Percentiles rank a stretch among this genome's conserved stretches.
Conservation (phyloP, 2,888 invertebrate genomes). For the Auanema freiburgensis region DNA sequence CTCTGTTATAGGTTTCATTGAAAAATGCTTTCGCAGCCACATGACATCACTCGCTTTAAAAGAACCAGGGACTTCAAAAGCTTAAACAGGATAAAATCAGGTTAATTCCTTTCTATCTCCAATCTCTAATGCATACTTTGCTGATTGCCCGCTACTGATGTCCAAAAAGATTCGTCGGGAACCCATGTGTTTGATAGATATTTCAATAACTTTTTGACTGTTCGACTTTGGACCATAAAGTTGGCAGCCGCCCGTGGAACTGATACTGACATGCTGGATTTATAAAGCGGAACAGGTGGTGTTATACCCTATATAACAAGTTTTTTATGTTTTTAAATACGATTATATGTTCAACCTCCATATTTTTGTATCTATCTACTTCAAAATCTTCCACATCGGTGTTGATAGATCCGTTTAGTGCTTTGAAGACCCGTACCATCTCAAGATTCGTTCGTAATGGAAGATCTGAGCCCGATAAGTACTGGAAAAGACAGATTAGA, state of each 20-base stretch:
- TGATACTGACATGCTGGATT: slow-evolving; percentile 44
- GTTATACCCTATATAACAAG: slow-evolving; percentile 24
- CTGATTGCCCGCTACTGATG: slow-evolving; percentile 35
- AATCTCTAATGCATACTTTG: slow-evolving; percentile 6
- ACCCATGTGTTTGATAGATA: slow-evolving; percentile 38
- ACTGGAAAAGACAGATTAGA: slow-evolving; percentile 20
- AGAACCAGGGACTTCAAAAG: slow-evolving; percentile 35
- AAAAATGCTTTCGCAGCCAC: slow-evolving; percentile 32
- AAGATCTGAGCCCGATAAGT: slow-evolving; percentile 40
- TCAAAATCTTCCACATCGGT: slow-evolving; percentile 36
- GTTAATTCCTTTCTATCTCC: not conserved
- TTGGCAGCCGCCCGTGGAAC: slow-evolving; percentile 37
- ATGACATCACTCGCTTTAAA: slow-evolving; percentile 35
- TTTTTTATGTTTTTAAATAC: not conserved
- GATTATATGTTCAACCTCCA: slow-evolving; percentile 25
- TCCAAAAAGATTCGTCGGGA: slow-evolving; percentile 51
- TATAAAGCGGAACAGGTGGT: slow-evolving; percentile 43
- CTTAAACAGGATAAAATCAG: slow-evolving; percentile 12
- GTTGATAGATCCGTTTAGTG: slow-evolving; percentile 43
- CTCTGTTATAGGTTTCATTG: slow-evolving; percentile 23
- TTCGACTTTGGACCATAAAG: slow-evolving; percentile 22
- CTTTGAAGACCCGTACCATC: slow-evolving; percentile 43
- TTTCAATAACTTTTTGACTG: slow-evolving; percentile 27
- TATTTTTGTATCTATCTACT: slow-evolving; percentile 33
- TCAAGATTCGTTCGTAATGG: slow-evolving; percentile 42